Evolutionary conservation across 2,113 vertebrate genomes (phyloP), one percentile per base, ranked within the genome.

Genomic region (Rhinopomastus cyanomelas): DNA sequence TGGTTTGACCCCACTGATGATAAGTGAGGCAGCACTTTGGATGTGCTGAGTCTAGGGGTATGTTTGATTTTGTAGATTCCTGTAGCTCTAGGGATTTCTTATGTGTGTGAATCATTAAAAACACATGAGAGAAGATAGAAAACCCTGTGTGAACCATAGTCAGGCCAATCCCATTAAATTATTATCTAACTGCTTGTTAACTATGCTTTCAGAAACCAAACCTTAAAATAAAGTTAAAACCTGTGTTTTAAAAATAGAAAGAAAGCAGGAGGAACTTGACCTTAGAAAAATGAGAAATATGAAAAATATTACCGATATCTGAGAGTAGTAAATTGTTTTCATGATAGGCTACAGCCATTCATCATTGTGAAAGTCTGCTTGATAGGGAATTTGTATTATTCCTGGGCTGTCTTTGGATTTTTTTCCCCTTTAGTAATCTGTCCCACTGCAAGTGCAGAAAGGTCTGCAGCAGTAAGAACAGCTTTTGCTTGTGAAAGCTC

Each of bases 21-120:
- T 8, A 30, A 15, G 13, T 8, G 66, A 44, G 34, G 0, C 0
- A 14, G 51, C 9, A 3, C 17, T 29, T 80, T 3, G 5, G 22
- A 52, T 27, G 51, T 66, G 10, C 6, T 65, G 5, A 89, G 16
- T 19, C 16, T 55, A 39, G 25, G 8, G 10, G 2, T 55, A 5
- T 64, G 11, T 56, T 76, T 60, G 19, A 52, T 82, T 94, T 75
- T 52, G 5, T 55, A 34, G 68, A 73, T 77, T 36, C 0, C 34
- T 76, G 36, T 34, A 7, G 21, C 8, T 76, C 8, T 75, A 21
- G 12, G 4, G 3, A 27, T 67, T 88, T 55, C 8, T 27, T 67
- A 34, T 52, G 6, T 64, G 34, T 56, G 5, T 68, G 22, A 69
- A 86, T 52, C 64, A 73, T 16, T 21, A 48, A 75, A 68, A 25